Conservation (phyloP, 92 coral and sea anemone species). For the Metridium senile region DNA sequence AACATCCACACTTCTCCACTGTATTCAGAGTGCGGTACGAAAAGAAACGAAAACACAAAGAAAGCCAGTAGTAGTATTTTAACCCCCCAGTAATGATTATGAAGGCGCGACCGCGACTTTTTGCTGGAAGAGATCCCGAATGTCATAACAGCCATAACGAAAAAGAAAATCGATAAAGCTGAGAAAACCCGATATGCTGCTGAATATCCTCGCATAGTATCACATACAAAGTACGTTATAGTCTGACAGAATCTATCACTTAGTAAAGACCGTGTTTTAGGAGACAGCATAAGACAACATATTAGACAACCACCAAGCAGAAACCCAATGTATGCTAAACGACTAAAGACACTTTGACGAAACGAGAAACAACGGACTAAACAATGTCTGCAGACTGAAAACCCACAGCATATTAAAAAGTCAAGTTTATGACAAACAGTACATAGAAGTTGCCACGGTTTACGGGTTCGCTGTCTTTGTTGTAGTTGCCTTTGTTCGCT, state of each 20-base stretch:
- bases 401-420: slow-evolving; percentile 69
- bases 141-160: slow-evolving; percentile 57
- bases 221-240: slow-evolving; percentile 80
- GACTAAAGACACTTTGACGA: slow-evolving; percentile 77
- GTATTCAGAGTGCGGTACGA: slow-evolving; percentile 93
- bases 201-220: slow-evolving; percentile 80
- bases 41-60: slow-evolving; percentile 66
- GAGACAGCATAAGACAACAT: slow-evolving; percentile 80
- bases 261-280: slow-evolving; percentile 56
- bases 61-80: slow-evolving; percentile 64
- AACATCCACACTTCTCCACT: slow-evolving; percentile 98
- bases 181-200: slow-evolving; percentile 88
- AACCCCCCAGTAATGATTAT: slow-evolving; percentile 86
- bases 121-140: slow-evolving; percentile 74
- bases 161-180: slow-evolving; percentile 71
- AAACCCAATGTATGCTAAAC: slow-evolving; percentile 76
- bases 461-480: slow-evolving; percentile 11
- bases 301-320: slow-evolving; percentile 74
- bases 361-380: slow-evolving; percentile 56
- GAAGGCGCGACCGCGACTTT: slow-evolving; percentile 66
- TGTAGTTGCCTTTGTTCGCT: slow-evolving; percentile 12
- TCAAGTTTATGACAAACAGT: slow-evolving; percentile 60
- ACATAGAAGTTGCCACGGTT: slow-evolving; percentile 38
- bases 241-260: slow-evolving; percentile 79
- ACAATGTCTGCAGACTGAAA: slow-evolving; percentile 59